phyloP scores from a whole-genome alignment of 2,113 vertebrate species.

The Pachyramphus minor region DNA sequence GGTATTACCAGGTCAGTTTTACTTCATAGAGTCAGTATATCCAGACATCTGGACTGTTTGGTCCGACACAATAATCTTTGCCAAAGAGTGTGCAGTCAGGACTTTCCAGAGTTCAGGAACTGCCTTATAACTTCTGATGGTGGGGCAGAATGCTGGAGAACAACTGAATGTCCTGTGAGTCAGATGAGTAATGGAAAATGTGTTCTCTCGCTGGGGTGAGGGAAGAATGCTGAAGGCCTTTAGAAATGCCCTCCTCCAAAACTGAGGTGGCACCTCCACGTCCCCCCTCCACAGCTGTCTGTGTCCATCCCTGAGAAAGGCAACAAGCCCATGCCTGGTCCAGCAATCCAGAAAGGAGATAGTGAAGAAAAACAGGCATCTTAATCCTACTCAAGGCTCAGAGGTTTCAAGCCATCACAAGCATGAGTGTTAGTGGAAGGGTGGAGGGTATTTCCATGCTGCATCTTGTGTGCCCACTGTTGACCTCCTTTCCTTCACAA shows the following conservation, averaged over 20 bases:
- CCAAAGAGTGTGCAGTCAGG: slow-evolving; percentile 50
- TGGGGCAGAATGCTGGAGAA: background rate
- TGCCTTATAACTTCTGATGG: slow-evolving; percentile 32
- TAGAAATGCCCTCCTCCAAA: background rate
- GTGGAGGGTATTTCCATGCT: background rate
- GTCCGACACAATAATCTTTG: slow-evolving; percentile 26
- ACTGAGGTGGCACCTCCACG: background rate
- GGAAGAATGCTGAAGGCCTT: background rate
- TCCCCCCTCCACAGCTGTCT: background rate
- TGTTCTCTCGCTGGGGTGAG: background rate
- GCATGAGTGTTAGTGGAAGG: background rate
- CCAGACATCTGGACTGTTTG: background rate
- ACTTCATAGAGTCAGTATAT: background rate
- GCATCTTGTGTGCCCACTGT: background rate
- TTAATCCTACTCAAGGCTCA: background rate
- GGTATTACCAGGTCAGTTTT: background rate
- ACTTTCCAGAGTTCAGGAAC: slow-evolving; percentile 25
- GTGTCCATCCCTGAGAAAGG: background rate
- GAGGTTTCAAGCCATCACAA: background rate
- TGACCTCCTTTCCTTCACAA: background rate
- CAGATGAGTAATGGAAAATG: background rate
- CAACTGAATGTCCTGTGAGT: background rate
- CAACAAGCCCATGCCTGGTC: background rate
- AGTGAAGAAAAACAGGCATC: background rate
- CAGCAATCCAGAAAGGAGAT: background rate